Evolutionary conservation across 2,113 vertebrate genomes (phyloP).

Genomic region (Agapornis roseicollis): DNA sequence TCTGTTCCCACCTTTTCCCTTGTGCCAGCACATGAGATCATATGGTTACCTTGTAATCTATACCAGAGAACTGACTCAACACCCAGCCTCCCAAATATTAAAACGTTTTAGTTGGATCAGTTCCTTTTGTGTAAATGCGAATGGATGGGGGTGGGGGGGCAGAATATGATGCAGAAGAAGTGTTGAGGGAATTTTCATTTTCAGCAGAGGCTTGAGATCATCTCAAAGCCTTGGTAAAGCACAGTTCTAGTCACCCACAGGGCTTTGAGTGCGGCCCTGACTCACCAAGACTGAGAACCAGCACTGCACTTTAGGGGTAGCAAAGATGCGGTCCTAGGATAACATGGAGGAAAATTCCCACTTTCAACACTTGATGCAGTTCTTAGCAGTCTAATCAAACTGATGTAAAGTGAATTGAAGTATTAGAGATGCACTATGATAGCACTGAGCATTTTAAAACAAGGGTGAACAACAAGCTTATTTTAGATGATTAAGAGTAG

Average conservation of each 20-base stretch:
- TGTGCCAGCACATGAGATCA: neutral
- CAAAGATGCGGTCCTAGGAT: neutral
- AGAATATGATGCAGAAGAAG: neutral
- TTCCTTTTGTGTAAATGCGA: neutral
- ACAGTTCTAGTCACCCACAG: neutral
- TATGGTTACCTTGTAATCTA: neutral
- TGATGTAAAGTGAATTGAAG: neutral
- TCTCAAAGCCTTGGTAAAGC: neutral
- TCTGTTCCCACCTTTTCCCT: neutral
- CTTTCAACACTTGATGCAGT: neutral
- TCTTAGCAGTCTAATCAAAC: neutral
- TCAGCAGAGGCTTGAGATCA: neutral
- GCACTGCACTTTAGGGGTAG: neutral
- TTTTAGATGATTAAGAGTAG: neutral
- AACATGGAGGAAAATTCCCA: neutral
- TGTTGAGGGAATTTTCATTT: neutral
- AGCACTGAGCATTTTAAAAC: neutral
- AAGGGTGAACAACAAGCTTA: neutral
- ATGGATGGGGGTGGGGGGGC: neutral
- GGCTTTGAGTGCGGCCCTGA: neutral
- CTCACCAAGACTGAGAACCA: neutral
- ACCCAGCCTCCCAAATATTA: neutral
- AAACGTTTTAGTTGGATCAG: neutral
- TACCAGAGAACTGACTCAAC: neutral
- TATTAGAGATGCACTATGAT: neutral